Conservation (phyloP, 2,113 vertebrate species). For the Rhodinocichla rosea region DNA sequence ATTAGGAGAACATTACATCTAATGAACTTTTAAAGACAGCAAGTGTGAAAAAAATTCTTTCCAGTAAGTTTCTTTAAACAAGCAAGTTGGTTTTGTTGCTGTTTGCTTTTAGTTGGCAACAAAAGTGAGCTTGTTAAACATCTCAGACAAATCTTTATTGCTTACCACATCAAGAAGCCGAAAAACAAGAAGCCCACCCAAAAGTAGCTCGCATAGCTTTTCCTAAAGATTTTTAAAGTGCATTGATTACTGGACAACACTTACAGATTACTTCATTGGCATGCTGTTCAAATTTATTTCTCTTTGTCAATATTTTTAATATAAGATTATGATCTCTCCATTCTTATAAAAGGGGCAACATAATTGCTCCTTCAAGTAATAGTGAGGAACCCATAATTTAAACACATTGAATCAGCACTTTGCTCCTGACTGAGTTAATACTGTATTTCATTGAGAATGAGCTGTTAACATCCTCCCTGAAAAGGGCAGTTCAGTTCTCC, state of each 20-base stretch:
- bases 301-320: not conserved
- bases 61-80: not conserved
- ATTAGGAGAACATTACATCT: not conserved
- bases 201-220: not conserved
- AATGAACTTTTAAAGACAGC: not conserved
- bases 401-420: not conserved
- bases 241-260: not conserved
- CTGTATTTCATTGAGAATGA: not conserved
- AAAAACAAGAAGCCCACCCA: not conserved
- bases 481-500: constrained; percentile 5
- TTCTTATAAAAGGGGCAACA: not conserved
- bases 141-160: not conserved
- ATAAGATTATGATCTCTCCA: not conserved
- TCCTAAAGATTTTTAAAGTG: not conserved
- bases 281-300: not conserved
- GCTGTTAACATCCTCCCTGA: not conserved
- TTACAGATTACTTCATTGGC: not conserved
- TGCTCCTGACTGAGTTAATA: not conserved
- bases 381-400: not conserved
- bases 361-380: not conserved
- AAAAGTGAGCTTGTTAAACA: not conserved
- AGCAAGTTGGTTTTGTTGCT: not conserved
- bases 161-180: not conserved
- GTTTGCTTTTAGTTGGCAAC: not conserved
- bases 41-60: not conserved